Evolutionary conservation across 2,113 vertebrate species (phyloP), one percentile per base, ranked within the genome.

Genomic region (Strix uralensis): DNA sequence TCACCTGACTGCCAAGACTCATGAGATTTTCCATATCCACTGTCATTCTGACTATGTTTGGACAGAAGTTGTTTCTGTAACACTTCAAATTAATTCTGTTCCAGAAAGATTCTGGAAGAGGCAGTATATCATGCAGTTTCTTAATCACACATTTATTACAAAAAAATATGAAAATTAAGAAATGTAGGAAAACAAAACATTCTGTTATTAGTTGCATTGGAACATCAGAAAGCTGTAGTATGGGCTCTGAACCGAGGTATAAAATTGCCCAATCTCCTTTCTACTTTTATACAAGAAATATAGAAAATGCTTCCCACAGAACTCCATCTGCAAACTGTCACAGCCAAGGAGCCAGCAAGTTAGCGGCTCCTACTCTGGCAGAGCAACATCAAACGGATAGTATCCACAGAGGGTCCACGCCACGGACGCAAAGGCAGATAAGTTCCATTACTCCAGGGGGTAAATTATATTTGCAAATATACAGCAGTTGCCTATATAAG

Each of bases 31-130:
- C 86, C 72, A 72, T 42, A 90, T 66, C 57, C 54, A 67, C 40
- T 10, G 5, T 75, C 81, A 51, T 86, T 80, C 81, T 85, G 61
- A 30, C 32, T 91, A 9, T 55, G 88, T 85, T 92, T 85, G 61
- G 66, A 87, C 34, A 87, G 61, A 85, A 92, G 44, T 75, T 85
- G 72, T 94, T 97, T 81, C 92, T 94, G 73, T 73, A 87, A 73
- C 83, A 72, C 86, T 94, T 94, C 49, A 92, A 84, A 79, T 11
- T 72, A 74, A 81, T 91, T 54, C 52, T 94, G 25, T 83, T 96
- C 44, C 44, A 79, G 61, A 77, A 95, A 96, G 44, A 94, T 69
- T 92, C 86, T 85, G 49, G 81, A 94, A 94, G 29, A 91, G 69
- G 11, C 34, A 79, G 25, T 65, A 49, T 75, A 79, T 40, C 38